Evolutionary conservation across 2,888 invertebrate species (phyloP).

Genomic region (Pasiphila rectangulata): DNA sequence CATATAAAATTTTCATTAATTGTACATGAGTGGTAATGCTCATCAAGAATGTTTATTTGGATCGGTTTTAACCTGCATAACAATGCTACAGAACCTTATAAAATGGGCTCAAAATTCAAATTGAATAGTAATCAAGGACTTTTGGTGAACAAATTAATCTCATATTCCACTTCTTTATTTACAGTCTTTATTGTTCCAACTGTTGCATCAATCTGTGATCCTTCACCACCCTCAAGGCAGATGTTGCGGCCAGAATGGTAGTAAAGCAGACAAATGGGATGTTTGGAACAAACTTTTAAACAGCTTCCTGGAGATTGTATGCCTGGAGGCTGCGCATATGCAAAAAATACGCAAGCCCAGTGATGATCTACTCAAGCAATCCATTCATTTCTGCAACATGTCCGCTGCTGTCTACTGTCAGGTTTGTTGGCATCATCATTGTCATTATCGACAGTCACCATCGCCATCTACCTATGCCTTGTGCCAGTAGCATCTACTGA

Average conservation of each 20-base stretch:
- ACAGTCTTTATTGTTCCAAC: constrained; percentile 60
- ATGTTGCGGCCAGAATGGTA: constrained; percentile 47
- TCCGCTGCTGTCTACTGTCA: constrained; percentile 64
- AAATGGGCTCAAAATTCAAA: too few relatives aligned
- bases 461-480: too few relatives aligned
- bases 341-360: constrained; percentile 55
- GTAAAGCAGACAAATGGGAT: constrained; percentile 59
- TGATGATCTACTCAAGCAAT: constrained; percentile 42
- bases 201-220: constrained; percentile 52
- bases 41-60: too few relatives aligned
- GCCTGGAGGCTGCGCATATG: constrained; percentile 53
- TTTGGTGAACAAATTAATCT: too few relatives aligned
- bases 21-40: too few relatives aligned
- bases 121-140: too few relatives aligned
- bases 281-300: constrained; percentile 61
- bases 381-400: constrained; percentile 49
- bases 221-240: constrained; percentile 67
- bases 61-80: too few relatives aligned
- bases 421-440: constrained; percentile 47
- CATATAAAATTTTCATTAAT: too few relatives aligned
- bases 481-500: too few relatives aligned
- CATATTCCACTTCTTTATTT: constrained; percentile 12
- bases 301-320: constrained; percentile 62
- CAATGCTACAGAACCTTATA: too few relatives aligned
- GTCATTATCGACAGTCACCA: too few relatives aligned